These are phyloP conservation scores for Psilopsiagon aurifrons DNA, from an alignment of 2,113 vertebrate species.

Conservation along the genomic window DNA sequence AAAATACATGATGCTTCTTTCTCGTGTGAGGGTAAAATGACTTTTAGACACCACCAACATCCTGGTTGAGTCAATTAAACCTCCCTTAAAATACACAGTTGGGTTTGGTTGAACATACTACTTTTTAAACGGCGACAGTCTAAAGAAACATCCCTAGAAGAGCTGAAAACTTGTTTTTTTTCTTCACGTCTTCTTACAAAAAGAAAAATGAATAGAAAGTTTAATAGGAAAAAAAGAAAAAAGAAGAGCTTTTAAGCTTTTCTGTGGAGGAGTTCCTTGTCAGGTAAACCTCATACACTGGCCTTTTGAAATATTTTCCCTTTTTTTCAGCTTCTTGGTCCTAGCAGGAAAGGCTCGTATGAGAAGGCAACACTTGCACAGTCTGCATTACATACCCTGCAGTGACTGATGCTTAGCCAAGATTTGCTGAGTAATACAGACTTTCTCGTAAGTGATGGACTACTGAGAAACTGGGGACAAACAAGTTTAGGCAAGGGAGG, in stretches of 20 bases:
- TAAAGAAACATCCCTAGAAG: background rate
- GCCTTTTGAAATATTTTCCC: background rate
- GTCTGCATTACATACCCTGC: background rate
- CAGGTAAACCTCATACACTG: background rate
- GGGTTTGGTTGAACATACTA: background rate
- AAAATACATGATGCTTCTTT: background rate
- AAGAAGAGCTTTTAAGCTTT: background rate
- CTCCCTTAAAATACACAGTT: conserved; percentile 11
- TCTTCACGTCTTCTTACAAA: background rate
- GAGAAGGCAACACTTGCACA: background rate
- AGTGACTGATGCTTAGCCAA: background rate
- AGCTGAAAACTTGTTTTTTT: background rate
- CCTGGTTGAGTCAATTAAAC: conserved; percentile 18
- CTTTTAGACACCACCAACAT: conserved; percentile 14
- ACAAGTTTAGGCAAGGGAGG: background rate
- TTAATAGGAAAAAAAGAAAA: background rate
- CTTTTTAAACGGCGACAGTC: background rate
- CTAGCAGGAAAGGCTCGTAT: background rate
- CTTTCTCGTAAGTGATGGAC: background rate
- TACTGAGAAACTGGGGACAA: background rate
- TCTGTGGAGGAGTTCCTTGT: background rate
- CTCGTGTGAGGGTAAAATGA: background rate
- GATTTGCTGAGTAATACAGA: background rate
- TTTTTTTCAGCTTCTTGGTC: background rate
- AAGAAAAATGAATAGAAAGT: background rate